A percentile compares a stretch with the other conserved stretches of the same genome.
These are phyloP conservation scores for Fregata magnificens DNA, from an alignment of 2,113 vertebrate species.

Conservation along the genomic window DNA sequence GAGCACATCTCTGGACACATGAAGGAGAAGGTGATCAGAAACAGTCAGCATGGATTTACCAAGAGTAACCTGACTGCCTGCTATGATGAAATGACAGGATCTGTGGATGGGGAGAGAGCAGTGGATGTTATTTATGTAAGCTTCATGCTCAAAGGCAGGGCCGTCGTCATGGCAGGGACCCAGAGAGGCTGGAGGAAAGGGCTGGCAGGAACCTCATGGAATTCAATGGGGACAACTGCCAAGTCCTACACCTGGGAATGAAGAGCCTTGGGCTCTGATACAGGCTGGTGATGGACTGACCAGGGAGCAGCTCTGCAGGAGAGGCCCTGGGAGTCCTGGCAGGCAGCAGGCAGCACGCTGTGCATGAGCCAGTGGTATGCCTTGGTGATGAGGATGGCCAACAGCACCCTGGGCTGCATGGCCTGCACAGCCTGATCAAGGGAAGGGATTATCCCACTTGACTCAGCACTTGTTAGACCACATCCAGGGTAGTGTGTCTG, in stretches of 20 bases:
- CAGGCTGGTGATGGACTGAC: not conserved
- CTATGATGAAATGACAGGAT: not conserved
- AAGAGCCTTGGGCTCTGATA: not conserved
- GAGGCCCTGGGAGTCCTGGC: not conserved
- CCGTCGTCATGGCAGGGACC: not conserved
- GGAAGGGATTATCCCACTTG: not conserved
- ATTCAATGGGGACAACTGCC: not conserved
- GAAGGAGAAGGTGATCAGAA: not conserved
- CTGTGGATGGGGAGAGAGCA: not conserved
- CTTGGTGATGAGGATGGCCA: not conserved
- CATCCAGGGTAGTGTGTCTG: not conserved
- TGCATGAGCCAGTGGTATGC: not conserved
- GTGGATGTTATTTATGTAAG: not conserved
- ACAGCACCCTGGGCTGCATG: not conserved
- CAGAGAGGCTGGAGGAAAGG: not conserved
- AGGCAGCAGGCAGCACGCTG: not conserved
- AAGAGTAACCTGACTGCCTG: not conserved
- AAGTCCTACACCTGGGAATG: not conserved
- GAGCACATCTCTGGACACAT: not conserved
- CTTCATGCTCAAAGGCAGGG: not conserved
- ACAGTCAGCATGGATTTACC: not conserved
- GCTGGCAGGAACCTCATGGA: not conserved
- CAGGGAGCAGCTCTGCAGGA: not conserved
- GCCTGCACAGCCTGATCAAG: not conserved
- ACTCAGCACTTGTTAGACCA: not conserved